Conservation (phyloP, 2,113 vertebrate genomes). For the Tyto alba region DNA sequence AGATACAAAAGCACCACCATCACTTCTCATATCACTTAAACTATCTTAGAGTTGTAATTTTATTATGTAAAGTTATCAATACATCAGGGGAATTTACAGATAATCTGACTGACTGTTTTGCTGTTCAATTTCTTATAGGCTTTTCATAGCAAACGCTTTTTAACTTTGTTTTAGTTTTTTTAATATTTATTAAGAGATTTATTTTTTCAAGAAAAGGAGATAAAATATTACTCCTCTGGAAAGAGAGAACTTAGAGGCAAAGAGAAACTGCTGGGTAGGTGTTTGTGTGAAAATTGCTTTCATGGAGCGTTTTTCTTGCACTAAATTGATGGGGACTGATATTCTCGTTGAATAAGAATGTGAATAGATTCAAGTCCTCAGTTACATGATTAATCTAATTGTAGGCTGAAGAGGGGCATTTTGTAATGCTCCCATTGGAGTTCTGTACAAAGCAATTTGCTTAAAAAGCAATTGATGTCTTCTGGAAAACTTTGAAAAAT, state of each 20-base stretch:
- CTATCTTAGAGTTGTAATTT: background rate
- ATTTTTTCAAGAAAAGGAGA: background rate
- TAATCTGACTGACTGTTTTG: background rate
- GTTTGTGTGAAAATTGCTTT: background rate
- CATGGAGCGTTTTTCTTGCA: background rate
- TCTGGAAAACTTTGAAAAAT: constrained; percentile 73
- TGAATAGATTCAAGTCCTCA: constrained; percentile 9
- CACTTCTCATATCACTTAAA: background rate
- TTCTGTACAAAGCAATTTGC: constrained; percentile 64
- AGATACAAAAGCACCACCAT: background rate
- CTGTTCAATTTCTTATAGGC: background rate
- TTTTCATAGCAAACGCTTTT: background rate
- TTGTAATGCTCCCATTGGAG: constrained; percentile 55
- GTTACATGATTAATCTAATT: constrained; percentile 61
- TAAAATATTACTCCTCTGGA: background rate
- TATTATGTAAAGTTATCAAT: background rate
- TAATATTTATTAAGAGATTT: background rate
- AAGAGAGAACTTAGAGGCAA: background rate
- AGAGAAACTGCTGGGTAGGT: background rate
- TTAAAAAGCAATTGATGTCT: constrained; percentile 64
- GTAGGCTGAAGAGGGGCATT: constrained; percentile 34
- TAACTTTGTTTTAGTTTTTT: background rate
- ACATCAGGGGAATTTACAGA: background rate
- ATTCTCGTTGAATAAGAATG: constrained; percentile 51
- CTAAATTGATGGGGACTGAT: background rate